Evolutionary conservation across 2,113 vertebrate genomes (phyloP).

Genomic region (Circaetus cinerascens): DNA sequence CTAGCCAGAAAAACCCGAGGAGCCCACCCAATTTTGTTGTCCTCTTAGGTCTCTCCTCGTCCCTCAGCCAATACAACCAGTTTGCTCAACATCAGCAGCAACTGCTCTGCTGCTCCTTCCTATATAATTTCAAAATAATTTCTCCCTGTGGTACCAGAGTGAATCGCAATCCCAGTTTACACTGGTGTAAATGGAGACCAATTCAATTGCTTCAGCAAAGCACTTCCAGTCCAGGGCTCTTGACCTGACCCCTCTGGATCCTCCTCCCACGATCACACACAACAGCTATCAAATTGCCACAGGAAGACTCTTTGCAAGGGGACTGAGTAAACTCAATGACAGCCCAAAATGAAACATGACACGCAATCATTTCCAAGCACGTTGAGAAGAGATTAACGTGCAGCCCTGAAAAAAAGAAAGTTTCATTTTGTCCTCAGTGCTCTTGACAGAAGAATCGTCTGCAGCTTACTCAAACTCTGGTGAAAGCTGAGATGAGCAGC

Average conservation of each 20-base stretch:
- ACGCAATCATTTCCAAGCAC: neutral
- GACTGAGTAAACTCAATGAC: neutral
- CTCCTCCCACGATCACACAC: neutral
- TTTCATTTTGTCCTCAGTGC: slow-evolving; percentile 34
- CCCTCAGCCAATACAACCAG: neutral
- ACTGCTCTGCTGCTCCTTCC: neutral
- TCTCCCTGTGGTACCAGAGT: neutral
- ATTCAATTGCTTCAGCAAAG: neutral
- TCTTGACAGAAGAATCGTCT: slow-evolving; percentile 28
- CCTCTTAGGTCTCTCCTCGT: neutral
- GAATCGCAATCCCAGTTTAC: neutral
- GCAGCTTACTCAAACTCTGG: neutral
- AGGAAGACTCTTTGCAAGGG: neutral
- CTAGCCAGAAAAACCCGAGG: neutral
- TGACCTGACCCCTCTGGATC: neutral
- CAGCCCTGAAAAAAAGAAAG: neutral
- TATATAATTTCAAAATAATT: neutral
- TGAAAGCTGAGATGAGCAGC: neutral
- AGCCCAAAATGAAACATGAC: neutral
- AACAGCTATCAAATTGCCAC: neutral
- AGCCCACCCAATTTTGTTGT: neutral
- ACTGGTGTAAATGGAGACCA: neutral
- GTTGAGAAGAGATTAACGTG: neutral
- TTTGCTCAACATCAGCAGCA: neutral
- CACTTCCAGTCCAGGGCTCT: neutral